phyloP scores from a whole-genome alignment of 1,140 invertebrate genomes.

The Leptestheria dahalacensis region DNA sequence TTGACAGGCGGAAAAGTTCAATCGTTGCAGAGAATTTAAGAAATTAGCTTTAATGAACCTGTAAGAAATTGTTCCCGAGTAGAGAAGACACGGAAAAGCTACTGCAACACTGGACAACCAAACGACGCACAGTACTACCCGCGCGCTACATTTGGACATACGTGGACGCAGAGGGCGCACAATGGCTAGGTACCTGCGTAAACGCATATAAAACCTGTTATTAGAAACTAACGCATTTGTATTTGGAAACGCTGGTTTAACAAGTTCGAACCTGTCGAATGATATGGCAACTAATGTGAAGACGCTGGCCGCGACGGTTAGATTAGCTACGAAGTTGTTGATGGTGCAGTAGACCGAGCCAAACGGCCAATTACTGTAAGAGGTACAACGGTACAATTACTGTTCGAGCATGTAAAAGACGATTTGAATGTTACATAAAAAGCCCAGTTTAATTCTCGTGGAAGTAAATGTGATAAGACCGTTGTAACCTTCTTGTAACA shows the following conservation, averaged over 20 bases:
- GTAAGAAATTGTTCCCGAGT: constrained; percentile 56
- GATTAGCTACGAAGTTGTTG: constrained; percentile 75
- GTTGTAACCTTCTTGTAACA: too few relatives aligned
- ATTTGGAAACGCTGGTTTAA: too few relatives aligned
- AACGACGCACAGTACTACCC: constrained; percentile 57
- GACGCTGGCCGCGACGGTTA: constrained; percentile 73
- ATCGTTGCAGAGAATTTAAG: too few relatives aligned
- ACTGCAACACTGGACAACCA: constrained; percentile 63
- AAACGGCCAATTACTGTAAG: constrained; percentile 60
- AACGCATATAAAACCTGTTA: constrained; percentile 18
- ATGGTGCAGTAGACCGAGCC: constrained; percentile 66
- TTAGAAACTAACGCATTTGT: too few relatives aligned
- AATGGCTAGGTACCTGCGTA: constrained; percentile 74
- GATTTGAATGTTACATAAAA: too few relatives aligned
- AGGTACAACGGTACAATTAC: constrained; percentile 14
- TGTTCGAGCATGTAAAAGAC: background rate
- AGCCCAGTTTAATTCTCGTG: too few relatives aligned
- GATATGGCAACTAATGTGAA: constrained; percentile 74
- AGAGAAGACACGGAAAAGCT: constrained; percentile 65
- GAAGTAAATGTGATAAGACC: too few relatives aligned
- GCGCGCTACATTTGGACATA: constrained; percentile 59
- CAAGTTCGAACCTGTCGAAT: constrained; percentile 69
- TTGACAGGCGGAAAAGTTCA: background rate
- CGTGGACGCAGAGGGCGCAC: constrained; percentile 70
- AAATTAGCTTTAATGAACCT: constrained; percentile 32